Percentiles rank a stretch among this genome's conserved stretches.
Conservation (phyloP, 2,113 vertebrate species). For the Triplophysa siluroides region DNA sequence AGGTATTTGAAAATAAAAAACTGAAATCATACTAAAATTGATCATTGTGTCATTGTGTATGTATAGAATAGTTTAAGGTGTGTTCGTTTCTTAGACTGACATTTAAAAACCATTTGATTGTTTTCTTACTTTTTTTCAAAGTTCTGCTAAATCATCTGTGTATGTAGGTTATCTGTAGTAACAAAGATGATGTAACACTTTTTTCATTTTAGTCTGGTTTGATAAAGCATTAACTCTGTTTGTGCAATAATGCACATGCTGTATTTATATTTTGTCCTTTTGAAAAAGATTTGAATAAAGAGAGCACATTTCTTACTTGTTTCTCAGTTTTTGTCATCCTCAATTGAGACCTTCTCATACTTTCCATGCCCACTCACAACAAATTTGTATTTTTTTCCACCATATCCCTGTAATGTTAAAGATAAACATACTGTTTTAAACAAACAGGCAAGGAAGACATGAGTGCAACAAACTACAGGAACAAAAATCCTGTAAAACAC, state of each 20-base stretch:
- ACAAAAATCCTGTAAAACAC: background rate
- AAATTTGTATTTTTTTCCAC: slow-evolving; percentile 83
- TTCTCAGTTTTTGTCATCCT: slow-evolving; percentile 54
- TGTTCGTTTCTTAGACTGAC: background rate
- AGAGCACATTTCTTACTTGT: slow-evolving; percentile 59
- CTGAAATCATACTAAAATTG: background rate
- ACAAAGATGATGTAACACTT: background rate
- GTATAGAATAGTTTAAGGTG: background rate
- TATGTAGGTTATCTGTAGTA: background rate
- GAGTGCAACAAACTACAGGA: background rate
- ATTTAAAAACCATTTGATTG: background rate
- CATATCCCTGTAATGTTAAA: slow-evolving; percentile 64
- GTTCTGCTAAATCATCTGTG: background rate
- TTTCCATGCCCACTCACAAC: slow-evolving; percentile 87
- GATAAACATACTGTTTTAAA: too few species aligned
- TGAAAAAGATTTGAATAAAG: background rate
- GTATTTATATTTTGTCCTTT: slow-evolving; percentile 27
- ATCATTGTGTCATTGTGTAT: background rate
- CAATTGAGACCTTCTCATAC: slow-evolving; percentile 84
- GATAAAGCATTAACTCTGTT: background rate
- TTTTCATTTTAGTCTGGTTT: background rate
- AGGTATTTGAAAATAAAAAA: too few species aligned
- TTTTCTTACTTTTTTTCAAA: slow-evolving; percentile 24
- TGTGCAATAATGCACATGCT: background rate
- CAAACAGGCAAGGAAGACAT: too few species aligned